Evolutionary conservation across 1,140 invertebrate species (phyloP).

Genomic region (Bombus picipes): DNA sequence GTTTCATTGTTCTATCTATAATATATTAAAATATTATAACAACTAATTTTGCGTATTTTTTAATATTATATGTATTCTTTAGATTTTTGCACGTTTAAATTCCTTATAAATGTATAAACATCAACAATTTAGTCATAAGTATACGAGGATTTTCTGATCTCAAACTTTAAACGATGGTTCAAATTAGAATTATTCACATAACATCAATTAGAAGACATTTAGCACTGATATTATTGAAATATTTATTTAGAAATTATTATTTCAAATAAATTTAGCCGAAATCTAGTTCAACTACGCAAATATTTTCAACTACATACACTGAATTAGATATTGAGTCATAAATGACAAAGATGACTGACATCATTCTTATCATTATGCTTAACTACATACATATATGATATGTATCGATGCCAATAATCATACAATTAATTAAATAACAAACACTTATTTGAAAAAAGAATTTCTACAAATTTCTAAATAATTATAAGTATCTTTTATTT

Average conservation of each 20-base stretch:
- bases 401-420: neutral
- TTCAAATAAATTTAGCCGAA: too few relatives aligned
- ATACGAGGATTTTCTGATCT: too few relatives aligned
- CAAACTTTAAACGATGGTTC: too few relatives aligned
- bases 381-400: too few relatives aligned
- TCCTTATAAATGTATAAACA: neutral
- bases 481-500: neutral
- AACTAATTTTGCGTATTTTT: too few relatives aligned
- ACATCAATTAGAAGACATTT: too few relatives aligned
- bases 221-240: too few relatives aligned
- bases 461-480: neutral
- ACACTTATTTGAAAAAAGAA: neutral
- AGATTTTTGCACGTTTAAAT: neutral
- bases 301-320: too few relatives aligned
- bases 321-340: neutral
- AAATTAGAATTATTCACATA: neutral
- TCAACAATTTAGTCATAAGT: neutral
- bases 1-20: too few relatives aligned
- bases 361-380: neutral
- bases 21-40: too few relatives aligned
- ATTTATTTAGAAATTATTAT: too few relatives aligned
- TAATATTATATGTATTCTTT: too few relatives aligned
- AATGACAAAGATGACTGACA: neutral
- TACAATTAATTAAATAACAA: neutral
- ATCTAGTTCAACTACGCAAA: neutral